These are phyloP conservation scores for Malurus elegans DNA, from an alignment of 2,113 vertebrate genomes.

Conservation along the genomic window DNA sequence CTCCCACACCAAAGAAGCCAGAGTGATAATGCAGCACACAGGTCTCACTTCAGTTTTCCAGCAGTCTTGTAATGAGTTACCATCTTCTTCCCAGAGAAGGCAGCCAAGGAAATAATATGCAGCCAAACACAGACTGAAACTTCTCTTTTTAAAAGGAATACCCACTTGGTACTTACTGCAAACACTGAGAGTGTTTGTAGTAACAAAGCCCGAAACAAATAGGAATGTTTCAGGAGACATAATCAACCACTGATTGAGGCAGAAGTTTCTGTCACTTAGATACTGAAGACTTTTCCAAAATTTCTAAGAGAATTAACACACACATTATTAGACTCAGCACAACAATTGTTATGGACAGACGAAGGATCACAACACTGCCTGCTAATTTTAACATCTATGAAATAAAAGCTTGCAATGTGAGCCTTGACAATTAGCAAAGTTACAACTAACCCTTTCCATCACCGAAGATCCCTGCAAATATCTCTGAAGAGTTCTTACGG, in stretches of 20 bases:
- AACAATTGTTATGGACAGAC: neutral
- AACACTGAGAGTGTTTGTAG: rapidly evolving
- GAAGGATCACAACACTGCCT: neutral
- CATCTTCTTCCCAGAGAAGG: neutral
- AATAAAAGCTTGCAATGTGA: neutral
- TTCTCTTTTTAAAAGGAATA: neutral
- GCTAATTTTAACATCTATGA: neutral
- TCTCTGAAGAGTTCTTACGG: neutral
- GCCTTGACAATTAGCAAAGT: neutral
- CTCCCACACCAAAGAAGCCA: neutral
- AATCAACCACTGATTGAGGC: neutral
- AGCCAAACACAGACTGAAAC: neutral
- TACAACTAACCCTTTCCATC: neutral
- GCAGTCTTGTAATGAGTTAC: neutral
- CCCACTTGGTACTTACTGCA: neutral
- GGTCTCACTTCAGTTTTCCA: neutral
- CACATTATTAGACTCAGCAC: neutral
- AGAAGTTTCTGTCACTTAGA: neutral
- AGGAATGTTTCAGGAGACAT: neutral
- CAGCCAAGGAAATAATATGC: neutral
- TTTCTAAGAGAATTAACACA: rapidly evolving
- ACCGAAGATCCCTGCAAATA: neutral
- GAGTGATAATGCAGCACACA: rapidly evolving
- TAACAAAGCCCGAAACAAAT: neutral
- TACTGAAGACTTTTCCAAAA: neutral